Evolutionary conservation across 92 coral and sea anemone species (phyloP).

Genomic region (Phymanthus crucifer): DNA sequence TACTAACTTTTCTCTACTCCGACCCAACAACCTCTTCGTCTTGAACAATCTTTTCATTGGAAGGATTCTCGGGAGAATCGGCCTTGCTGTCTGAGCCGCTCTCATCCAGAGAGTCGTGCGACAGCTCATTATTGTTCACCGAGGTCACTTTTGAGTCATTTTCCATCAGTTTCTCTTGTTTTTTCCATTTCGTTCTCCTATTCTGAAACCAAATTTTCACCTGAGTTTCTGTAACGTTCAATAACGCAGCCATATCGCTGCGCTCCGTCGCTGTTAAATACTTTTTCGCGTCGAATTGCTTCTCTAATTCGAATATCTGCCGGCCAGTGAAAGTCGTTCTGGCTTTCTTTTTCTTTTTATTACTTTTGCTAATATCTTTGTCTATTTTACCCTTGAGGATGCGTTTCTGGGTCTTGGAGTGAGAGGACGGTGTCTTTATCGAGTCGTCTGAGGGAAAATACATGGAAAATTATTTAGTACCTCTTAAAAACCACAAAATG

Average conservation of each 20-base stretch:
- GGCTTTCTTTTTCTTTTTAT: constrained; percentile 96
- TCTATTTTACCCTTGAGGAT: constrained; percentile 39
- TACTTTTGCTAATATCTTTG: constrained; percentile 65
- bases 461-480: background rate
- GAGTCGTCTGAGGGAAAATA: constrained; percentile 27
- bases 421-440: constrained; percentile 31
- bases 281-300: constrained; percentile 96
- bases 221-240: constrained; percentile 98
- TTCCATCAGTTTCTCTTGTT: constrained; percentile 77
- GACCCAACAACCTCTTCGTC: constrained; percentile 19
- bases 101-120: constrained; percentile 46
- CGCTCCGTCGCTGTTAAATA: constrained; percentile 93
- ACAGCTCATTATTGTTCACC: constrained; percentile 46
- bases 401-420: constrained; percentile 33
- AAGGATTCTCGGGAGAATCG: constrained; percentile 15
- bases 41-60: constrained; percentile 10
- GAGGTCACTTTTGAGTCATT: constrained; percentile 29
- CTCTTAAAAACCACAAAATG: constrained; percentile 24
- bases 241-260: constrained; percentile 85
- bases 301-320: constrained; percentile 97
- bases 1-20: constrained; percentile 16
- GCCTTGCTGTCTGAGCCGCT: constrained; percentile 14
- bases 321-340: constrained; percentile 98
- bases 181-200: constrained; percentile 97
- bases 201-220: constrained; percentile 99